A percentile compares a stretch with the other conserved stretches of the same genome.
phyloP scores from a whole-genome alignment of 2,797 vertebrate genomes.

The Poeciliopsis infans region DNA sequence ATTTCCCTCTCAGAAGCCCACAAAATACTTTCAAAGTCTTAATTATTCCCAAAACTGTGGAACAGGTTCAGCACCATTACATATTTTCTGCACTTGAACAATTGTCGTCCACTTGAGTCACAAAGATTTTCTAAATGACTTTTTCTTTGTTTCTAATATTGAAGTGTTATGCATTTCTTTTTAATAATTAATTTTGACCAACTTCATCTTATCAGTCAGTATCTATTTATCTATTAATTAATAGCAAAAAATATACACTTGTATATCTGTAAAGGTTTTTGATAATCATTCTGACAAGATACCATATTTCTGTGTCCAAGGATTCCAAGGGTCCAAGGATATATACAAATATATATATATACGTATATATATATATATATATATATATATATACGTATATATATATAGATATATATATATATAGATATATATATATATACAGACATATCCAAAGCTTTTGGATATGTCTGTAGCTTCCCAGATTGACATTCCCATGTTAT shows the following conservation, averaged over 20 bases:
- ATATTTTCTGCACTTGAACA: not conserved
- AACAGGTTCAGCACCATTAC: not conserved
- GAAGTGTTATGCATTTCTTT: not conserved
- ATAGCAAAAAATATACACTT: not conserved
- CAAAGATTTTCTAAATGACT: not conserved
- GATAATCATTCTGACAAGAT: not conserved
- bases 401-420: too few relatives aligned
- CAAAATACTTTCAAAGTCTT: not conserved
- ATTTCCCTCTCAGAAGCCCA: not conserved
- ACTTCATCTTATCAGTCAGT: not conserved
- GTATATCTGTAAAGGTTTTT: not conserved
- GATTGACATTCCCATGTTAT: conserved; percentile 9
- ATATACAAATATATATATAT: too few relatives aligned
- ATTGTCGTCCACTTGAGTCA: not conserved
- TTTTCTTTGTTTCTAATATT: not conserved
- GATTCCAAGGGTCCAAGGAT: too few relatives aligned
- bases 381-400: too few relatives aligned
- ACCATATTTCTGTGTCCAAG: not conserved
- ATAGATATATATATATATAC: too few relatives aligned
- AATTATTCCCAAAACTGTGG: not conserved
- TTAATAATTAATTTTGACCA: not conserved
- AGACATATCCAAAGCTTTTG: too few relatives aligned
- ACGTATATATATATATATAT: too few relatives aligned
- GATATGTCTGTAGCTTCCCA: not conserved
- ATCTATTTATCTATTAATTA: not conserved